phyloP scores from a whole-genome alignment of 2,113 vertebrate genomes.

The Poecile atricapillus region DNA sequence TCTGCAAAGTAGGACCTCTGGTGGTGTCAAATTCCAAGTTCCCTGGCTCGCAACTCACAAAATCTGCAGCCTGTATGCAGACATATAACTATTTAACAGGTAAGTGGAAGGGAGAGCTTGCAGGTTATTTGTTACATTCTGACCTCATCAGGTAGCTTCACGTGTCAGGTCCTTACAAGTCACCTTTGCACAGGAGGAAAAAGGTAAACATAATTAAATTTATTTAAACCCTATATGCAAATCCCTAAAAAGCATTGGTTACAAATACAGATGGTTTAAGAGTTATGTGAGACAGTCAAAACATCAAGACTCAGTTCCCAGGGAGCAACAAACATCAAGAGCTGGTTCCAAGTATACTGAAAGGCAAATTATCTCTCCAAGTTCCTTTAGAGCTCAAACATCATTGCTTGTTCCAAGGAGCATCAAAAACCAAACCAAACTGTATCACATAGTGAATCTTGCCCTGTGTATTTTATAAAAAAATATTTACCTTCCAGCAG shows the following conservation, averaged over 20 bases:
- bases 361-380: neutral
- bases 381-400: neutral
- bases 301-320: neutral
- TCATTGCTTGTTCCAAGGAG: neutral
- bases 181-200: neutral
- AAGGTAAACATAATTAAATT: neutral
- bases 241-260: neutral
- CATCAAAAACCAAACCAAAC: neutral
- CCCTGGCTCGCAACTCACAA: neutral
- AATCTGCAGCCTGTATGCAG: neutral
- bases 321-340: neutral
- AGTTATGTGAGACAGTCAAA: neutral
- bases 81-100: neutral
- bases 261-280: neutral
- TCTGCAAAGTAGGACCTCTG: neutral
- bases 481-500: neutral
- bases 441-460: neutral
- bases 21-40: neutral
- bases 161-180: neutral
- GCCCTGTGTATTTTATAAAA: neutral
- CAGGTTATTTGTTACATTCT: neutral
- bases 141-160: neutral
- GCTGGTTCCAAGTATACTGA: neutral
- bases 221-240: neutral
- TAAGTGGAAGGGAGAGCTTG: neutral